Evolutionary conservation across 2,797 vertebrate genomes (phyloP).

Genomic region (Anguilla megastoma): DNA sequence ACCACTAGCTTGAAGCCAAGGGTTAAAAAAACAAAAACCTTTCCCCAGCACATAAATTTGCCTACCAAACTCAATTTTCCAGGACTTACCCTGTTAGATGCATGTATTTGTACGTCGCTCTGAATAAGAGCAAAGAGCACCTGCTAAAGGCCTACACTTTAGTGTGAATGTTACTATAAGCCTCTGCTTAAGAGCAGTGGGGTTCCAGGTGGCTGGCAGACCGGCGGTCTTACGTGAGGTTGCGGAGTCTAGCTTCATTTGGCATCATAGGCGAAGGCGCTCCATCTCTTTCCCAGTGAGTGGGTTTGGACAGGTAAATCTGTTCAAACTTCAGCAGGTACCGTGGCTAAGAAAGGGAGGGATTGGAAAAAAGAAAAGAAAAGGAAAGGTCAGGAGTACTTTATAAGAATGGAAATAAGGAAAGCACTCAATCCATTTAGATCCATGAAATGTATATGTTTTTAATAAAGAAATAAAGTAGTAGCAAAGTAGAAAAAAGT

Average conservation of each 20-base stretch:
- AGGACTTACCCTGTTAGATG: not conserved
- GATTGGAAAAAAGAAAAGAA: not conserved
- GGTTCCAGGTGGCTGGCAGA: not conserved
- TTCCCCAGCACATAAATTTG: not conserved
- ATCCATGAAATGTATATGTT: no score
- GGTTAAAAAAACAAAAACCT: not conserved
- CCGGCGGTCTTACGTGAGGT: slow-evolving; percentile 85
- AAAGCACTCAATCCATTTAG: not conserved
- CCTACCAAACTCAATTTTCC: not conserved
- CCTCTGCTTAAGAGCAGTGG: not conserved
- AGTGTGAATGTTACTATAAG: not conserved
- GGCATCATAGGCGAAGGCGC: slow-evolving; percentile 99
- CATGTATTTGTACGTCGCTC: not conserved
- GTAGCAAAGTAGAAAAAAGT: not conserved
- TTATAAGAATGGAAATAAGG: not conserved
- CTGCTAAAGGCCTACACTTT: not conserved
- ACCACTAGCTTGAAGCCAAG: not conserved
- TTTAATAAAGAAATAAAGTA: no score
- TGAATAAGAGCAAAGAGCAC: not conserved
- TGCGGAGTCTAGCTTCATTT: slow-evolving; percentile 92
- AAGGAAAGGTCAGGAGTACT: not conserved
- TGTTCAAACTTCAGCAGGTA: slow-evolving; percentile 97
- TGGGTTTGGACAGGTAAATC: slow-evolving; percentile 97
- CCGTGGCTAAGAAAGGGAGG: slow-evolving; percentile 80
- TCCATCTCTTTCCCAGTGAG: slow-evolving; percentile 97